Base-by-base conservation (phyloP, 2,888 invertebrate species). In the Eurois occulta region DNA sequence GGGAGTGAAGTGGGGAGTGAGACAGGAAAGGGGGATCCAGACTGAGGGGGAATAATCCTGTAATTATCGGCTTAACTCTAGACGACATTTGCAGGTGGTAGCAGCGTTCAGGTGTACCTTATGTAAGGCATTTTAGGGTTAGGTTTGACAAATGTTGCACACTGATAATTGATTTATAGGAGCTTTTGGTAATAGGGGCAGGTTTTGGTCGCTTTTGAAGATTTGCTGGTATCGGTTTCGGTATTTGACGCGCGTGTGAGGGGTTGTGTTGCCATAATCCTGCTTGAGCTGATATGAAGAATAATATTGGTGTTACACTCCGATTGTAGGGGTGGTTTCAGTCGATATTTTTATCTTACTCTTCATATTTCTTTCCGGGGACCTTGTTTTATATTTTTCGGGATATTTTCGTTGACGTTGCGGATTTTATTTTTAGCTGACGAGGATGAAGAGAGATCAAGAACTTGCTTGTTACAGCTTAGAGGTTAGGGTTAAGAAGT, bases 1-100 rank as follows among this genome's bases (percentile, higher is more conserved):
- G 81, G 90, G 92, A 91, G 87, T 88, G 89, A 88, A 89, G 91
- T 88, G 90, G 90, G 91, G 90, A 82, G 85, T 86, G 90, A 90
- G 89, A 90, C 91, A 90, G 91, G 90, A 86, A 88, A 91, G 92
- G 91, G 91, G 91, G 83, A 83, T 79, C 79, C 78, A 88, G 89
- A 86, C 90, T 72, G 80, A 87, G 88, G 93, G 93, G 91, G 91
- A 87, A 93, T 96, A 96, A 96, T 96, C 96, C 95, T 89, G 93
- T 96, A 96, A 96, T 96, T 96, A 96, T 96, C 96, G 94, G 95
- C 96, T 96, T 96, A 96, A 94, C 95, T 94, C 94, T 91, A 95
- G 95, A 95, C 95, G 95, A 94, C 96, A 94, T 94, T 95, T 91
- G 93, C 96, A 96, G 96, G 96, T 95, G 94, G 93, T 91, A 91